Conservation (phyloP, 2,888 invertebrate species). For the Octodonta nipae region DNA sequence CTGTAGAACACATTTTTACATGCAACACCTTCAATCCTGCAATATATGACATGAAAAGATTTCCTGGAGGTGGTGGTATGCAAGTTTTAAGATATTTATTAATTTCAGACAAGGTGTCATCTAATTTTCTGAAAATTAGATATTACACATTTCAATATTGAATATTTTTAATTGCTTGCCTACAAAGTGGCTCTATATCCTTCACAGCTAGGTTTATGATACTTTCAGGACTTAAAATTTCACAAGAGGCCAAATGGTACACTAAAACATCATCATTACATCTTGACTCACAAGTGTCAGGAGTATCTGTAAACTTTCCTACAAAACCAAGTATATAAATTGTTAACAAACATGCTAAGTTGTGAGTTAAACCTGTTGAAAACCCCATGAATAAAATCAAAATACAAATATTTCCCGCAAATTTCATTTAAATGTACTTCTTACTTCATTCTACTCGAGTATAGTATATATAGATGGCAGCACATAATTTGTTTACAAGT, state of each 20-base stretch:
- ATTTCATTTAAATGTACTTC: no score
- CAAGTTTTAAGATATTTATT: conserved; percentile 33
- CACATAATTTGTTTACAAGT: no score
- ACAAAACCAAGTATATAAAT: no score
- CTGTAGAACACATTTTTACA: conserved; percentile 27
- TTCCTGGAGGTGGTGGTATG: conserved; percentile 28
- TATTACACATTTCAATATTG: not conserved
- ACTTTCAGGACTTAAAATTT: conserved; percentile 41
- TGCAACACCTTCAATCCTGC: conserved; percentile 35
- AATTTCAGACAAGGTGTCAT: conserved; percentile 31
- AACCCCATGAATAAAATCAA: no score
- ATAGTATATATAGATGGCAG: no score
- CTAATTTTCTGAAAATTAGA: conserved; percentile 23
- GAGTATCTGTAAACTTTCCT: no score
- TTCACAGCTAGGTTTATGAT: conserved; percentile 36
- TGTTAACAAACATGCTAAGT: no score
- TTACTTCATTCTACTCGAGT: no score
- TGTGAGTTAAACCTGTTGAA: no score
- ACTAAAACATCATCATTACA: conserved; percentile 36
- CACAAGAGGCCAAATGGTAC: conserved; percentile 38
- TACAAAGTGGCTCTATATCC: conserved; percentile 31
- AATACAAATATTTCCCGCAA: no score
- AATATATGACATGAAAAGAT: conserved; percentile 38
- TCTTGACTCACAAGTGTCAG: not conserved
- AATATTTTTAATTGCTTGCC: conserved; percentile 15